phyloP scores from a whole-genome alignment of 2,797 vertebrate species.

The Mareca strepera region DNA sequence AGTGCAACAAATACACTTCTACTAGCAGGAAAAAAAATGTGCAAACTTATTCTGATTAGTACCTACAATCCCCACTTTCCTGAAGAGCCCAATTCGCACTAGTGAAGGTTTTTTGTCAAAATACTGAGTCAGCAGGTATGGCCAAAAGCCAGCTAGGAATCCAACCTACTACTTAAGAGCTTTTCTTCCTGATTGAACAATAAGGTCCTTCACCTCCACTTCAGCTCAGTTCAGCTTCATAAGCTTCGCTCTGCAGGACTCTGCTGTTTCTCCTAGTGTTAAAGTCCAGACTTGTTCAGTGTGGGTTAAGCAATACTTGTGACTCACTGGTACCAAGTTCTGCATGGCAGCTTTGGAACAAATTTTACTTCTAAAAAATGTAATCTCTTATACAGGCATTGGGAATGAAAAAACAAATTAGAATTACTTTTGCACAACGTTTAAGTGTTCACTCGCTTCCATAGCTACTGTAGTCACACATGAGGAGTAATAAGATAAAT shows the following conservation, averaged over 20 bases:
- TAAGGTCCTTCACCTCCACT: neutral
- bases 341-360: neutral
- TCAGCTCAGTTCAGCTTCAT: neutral
- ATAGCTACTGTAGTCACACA: neutral
- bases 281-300: neutral
- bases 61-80: neutral
- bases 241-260: neutral
- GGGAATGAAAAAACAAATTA: neutral
- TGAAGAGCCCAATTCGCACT: neutral
- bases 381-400: neutral
- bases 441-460: neutral
- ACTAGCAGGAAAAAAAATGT: neutral
- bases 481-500: neutral
- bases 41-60: neutral
- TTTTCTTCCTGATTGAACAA: neutral
- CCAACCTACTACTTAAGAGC: neutral
- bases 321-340: neutral
- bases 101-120: neutral
- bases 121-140: neutral
- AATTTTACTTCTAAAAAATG: neutral
- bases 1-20: neutral
- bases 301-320: neutral
- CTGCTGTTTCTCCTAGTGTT: neutral
- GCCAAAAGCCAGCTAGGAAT: neutral
- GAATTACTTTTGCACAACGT: neutral